These are phyloP conservation scores for Phrixothrix hirtus DNA, from an alignment of 2,888 invertebrate species.

Conservation along the genomic window DNA sequence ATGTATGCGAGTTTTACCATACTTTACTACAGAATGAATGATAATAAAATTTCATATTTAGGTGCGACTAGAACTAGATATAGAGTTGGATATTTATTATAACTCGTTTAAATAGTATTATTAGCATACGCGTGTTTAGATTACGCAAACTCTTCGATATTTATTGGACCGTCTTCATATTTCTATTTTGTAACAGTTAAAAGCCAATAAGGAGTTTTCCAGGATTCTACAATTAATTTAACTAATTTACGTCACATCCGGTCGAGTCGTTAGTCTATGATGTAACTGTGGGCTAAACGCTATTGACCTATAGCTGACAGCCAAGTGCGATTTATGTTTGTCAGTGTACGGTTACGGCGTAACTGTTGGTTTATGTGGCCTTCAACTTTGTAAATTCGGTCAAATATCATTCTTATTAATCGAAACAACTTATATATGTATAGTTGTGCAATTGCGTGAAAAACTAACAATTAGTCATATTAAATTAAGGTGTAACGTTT, in stretches of 20 bases:
- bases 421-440: constrained; percentile 19
- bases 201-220: constrained; percentile 4
- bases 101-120: constrained; percentile 2
- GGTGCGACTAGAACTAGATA: constrained; percentile 26
- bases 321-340: constrained; percentile 27
- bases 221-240: constrained; percentile 5
- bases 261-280: constrained; percentile 3
- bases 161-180: constrained; percentile 12
- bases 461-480: constrained; percentile 26
- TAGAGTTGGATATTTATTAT: constrained; percentile 19
- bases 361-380: constrained; percentile 23
- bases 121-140: constrained; percentile 14
- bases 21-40: constrained; percentile 11
- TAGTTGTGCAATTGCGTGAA: constrained; percentile 20
- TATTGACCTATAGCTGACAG: constrained; percentile 26
- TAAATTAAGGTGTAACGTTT: no score
- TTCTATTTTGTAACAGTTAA: constrained; percentile 7
- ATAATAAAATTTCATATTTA: constrained; percentile 27
- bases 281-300: constrained; percentile 11
- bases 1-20: constrained; percentile 6
- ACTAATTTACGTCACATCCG: constrained; percentile 24
- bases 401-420: constrained; percentile 30
- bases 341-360: constrained; percentile 19
- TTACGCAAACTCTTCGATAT: constrained; percentile 11
- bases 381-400: constrained; percentile 37